Percentiles rank a stretch among this genome's conserved stretches.
phyloP scores from a whole-genome alignment of 2,888 invertebrate species.

The Minunthozetes semirufus region DNA sequence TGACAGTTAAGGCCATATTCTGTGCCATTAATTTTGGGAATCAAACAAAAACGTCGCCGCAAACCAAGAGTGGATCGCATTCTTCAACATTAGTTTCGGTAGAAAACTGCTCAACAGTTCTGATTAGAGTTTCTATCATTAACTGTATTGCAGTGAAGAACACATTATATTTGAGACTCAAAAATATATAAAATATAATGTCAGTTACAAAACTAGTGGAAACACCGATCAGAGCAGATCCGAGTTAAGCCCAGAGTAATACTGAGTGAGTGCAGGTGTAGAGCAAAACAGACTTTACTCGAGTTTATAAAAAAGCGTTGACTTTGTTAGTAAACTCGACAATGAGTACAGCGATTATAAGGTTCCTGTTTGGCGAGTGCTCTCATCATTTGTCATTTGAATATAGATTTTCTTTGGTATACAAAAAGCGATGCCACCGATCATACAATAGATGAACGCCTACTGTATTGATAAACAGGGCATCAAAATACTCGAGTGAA shows the following conservation, averaged over 20 bases:
- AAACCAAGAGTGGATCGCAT: neutral
- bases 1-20: neutral
- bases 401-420: neutral
- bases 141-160: neutral
- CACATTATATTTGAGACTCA: too few species aligned
- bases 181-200: too few species aligned
- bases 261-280: constrained; percentile 13
- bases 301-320: neutral
- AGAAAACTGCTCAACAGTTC: neutral
- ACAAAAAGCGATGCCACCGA: neutral
- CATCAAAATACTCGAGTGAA: neutral
- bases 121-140: neutral
- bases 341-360: constrained; percentile 19
- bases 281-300: neutral
- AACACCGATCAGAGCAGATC: too few species aligned
- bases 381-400: constrained; percentile 23
- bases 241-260: too few species aligned
- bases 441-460: neutral
- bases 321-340: neutral
- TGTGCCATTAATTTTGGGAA: neutral
- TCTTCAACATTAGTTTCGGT: neutral
- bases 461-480: constrained; percentile 15
- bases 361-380: constrained; percentile 24
- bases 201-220: too few species aligned
- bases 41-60: neutral